Percentiles rank a stretch among this genome's conserved stretches.
These are phyloP conservation scores for Tipula confusa DNA, from an alignment of 2,888 invertebrate species.

Conservation along the genomic window DNA sequence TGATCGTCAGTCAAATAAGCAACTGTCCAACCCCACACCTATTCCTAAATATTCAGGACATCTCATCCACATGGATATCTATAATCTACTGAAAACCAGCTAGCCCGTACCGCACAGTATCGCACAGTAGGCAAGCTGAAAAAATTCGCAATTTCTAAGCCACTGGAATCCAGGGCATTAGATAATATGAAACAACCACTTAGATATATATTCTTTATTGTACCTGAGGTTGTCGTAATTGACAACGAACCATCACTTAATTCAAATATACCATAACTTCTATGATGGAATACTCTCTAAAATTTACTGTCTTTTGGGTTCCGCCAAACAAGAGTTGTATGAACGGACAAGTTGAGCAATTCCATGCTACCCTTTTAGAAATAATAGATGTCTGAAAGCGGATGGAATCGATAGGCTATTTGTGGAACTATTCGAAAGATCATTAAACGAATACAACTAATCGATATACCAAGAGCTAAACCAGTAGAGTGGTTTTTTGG, in stretches of 20 bases:
- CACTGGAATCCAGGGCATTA: no score
- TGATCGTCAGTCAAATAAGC: no score
- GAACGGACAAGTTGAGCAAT: not conserved
- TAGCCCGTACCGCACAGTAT: not conserved
- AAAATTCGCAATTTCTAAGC: not conserved
- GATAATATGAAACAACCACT: not conserved
- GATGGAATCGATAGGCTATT: no score
- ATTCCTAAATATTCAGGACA: not conserved
- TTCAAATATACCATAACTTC: not conserved
- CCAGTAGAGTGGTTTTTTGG: not conserved
- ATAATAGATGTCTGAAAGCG: no score
- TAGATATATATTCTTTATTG: not conserved
- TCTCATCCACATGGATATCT: no score
- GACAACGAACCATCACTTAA: not conserved
- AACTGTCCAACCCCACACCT: no score
- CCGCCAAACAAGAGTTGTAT: not conserved
- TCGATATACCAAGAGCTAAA: not conserved
- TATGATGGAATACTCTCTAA: not conserved
- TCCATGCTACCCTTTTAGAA: no score
- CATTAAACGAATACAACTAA: no score
- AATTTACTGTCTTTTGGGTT: not conserved
- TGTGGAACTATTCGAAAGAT: not conserved
- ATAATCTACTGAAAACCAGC: no score
- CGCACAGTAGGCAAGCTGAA: not conserved
- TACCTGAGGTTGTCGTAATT: not conserved